Evolutionary conservation across 2,113 vertebrate genomes (phyloP).

Genomic region (Lasiurus cinereus): DNA sequence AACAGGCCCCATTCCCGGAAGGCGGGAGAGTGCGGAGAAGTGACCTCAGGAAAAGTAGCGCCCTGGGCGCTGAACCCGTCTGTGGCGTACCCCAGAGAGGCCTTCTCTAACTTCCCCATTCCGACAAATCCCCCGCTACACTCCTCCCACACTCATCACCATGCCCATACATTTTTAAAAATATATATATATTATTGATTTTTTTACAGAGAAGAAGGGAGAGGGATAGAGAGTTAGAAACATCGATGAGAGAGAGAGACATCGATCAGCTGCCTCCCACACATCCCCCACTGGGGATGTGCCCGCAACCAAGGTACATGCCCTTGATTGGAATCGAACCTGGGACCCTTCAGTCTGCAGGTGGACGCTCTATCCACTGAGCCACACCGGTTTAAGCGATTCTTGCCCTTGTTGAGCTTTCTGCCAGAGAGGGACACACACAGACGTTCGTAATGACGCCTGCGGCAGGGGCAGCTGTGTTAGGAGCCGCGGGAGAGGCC

Average conservation of each 20-base stretch:
- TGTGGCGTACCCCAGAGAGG: background rate
- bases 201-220: too few species aligned
- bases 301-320: too few species aligned
- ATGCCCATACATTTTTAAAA: background rate
- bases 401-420: background rate
- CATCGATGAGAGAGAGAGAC: too few species aligned
- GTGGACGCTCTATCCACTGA: too few species aligned
- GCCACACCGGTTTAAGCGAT: too few species aligned
- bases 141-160: background rate
- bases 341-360: too few species aligned
- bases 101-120: background rate
- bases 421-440: background rate
- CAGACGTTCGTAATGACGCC: background rate
- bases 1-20: background rate
- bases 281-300: too few species aligned
- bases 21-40: background rate
- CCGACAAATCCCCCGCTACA: background rate
- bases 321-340: too few species aligned
- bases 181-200: too few species aligned
- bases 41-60: background rate
- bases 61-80: background rate
- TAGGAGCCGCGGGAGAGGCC: background rate
- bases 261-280: too few species aligned
- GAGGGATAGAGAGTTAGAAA: too few species aligned
- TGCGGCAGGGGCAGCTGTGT: too few species aligned